Base-by-base conservation (phyloP, 2,113 vertebrate genomes). In the Etheostoma spectabile region DNA sequence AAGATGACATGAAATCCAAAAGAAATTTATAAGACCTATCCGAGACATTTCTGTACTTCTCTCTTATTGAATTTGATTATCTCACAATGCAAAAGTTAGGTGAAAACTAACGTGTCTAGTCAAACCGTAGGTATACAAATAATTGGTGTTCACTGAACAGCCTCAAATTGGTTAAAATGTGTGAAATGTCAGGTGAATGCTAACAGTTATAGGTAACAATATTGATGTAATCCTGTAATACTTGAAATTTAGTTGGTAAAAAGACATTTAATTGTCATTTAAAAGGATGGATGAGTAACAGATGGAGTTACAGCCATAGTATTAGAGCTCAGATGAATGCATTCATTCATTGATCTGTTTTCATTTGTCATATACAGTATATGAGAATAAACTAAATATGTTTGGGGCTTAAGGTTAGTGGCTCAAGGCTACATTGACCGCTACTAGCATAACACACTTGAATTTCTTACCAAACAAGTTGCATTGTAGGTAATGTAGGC, bases 131-230 rank as follows among this genome's bases (percentile, higher is more conserved):
- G 22, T 70, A 67, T 90, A 61, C 56, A 18, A 81, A 76, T 80
- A 56, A 82, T 77, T 53, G 70, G 48, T 74, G 60, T 82, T 87
- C 65, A 78, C 74, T 24, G n/a, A 83, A 72, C 51, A 21, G 74
- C 55, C 35, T 74, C 22, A 13, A 46, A 74, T 72, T 71, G 57
- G 35, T 53, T 49, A 14, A 42, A 67, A 82, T n/a, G 33, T 5
- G 8, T 62, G 35, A 81, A 77, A 85, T 83, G 55, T 78, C 75
- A 72, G 57, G 33, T 71, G 70, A 63, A 89, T 64, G 55, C 27
- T 73, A 71, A 69, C 49, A 76, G 38, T 59, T 48, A 55, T 71
- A 66, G 38, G 27, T 56, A 60, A 1, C 1, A 45, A 27, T 71
- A 46, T 74, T 62, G 55, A 71, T 68, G 72, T 75, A 56, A 18